Conservation (phyloP, 2,113 vertebrate genomes). For the Ameiurus melas region DNA sequence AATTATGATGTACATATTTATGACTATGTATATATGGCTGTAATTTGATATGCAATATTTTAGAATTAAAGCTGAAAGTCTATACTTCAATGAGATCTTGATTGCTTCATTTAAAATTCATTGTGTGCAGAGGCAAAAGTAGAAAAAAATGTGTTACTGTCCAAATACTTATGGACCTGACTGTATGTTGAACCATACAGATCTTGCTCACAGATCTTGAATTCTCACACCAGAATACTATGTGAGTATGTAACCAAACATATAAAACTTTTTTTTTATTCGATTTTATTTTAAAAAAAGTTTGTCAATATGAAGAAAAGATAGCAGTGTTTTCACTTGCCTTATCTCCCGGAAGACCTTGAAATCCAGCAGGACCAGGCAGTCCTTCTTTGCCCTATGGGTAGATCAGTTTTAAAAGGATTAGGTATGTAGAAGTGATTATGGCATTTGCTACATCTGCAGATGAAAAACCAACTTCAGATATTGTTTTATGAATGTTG, state of each 20-base stretch:
- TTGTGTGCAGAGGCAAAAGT: too few species aligned
- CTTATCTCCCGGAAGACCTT: slow-evolving; percentile 81
- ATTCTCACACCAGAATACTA: slow-evolving; percentile 70
- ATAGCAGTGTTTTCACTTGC: slow-evolving; percentile 69
- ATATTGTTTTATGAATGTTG: not conserved
- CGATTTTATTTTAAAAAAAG: not conserved
- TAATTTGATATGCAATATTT: too few species aligned
- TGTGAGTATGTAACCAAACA: slow-evolving; percentile 43
- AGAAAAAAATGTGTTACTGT: too few species aligned
- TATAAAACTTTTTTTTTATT: not conserved
- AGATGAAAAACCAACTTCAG: not conserved
- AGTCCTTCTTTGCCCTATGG: slow-evolving; percentile 84
- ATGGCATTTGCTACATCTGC: not conserved
- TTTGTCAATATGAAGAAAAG: not conserved
- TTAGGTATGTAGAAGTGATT: not conserved
- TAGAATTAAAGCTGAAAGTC: too few species aligned
- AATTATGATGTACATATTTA: too few species aligned
- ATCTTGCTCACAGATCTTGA: slow-evolving; percentile 73
- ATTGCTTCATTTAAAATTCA: too few species aligned
- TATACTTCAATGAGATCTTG: too few species aligned
- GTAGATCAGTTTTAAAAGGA: slow-evolving; percentile 20
- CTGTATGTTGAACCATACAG: slow-evolving; percentile 63
- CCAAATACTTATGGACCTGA: too few species aligned
- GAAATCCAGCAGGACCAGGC: slow-evolving; percentile 78
- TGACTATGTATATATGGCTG: too few species aligned